Conservation (phyloP, 2,113 vertebrate genomes). For the Dasypus novemcinctus region DNA sequence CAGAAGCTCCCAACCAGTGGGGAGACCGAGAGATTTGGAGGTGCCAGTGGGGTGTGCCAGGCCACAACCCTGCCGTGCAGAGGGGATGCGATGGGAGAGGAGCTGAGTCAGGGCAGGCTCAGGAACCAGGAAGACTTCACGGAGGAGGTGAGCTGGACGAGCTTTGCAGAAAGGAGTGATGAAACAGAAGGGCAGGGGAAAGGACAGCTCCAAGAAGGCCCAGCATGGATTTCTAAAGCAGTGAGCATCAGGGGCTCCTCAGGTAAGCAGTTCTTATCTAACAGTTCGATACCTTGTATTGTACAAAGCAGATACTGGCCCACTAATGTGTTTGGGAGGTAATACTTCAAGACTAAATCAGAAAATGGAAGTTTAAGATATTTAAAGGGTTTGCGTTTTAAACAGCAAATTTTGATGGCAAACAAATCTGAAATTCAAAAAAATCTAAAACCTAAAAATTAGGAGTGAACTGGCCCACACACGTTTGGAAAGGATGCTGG, state of each 20-base stretch:
- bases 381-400: neutral
- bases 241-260: neutral
- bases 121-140: neutral
- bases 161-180: neutral
- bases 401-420: neutral
- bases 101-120: neutral
- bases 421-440: neutral
- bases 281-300: neutral
- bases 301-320: neutral
- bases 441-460: neutral
- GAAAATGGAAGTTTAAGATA: neutral
- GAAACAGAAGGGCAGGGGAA: too few relatives aligned
- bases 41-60: fast-evolving
- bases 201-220: neutral
- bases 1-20: neutral
- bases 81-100: neutral
- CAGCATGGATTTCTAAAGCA: too few relatives aligned
- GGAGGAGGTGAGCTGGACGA: neutral
- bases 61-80: too few relatives aligned
- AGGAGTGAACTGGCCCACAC: neutral
- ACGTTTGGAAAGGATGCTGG: neutral
- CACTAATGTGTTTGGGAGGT: neutral
- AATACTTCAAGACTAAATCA: neutral
- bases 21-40: neutral
- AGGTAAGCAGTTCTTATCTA: neutral